These are phyloP conservation scores for Halesus radiatus DNA, from an alignment of 1,140 invertebrate genomes.

Conservation along the genomic window DNA sequence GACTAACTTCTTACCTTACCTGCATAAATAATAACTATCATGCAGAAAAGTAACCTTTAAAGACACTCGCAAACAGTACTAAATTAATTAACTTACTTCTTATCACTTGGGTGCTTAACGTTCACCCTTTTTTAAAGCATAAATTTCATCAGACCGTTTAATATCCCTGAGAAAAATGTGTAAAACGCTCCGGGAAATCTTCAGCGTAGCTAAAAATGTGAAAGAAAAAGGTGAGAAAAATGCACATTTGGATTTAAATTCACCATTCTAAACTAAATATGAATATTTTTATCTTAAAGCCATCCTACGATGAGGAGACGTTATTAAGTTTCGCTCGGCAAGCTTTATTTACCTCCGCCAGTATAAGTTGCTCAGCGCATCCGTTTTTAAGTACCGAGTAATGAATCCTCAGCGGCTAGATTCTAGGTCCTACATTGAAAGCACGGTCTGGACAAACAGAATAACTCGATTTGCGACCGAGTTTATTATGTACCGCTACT, in stretches of 20 bases:
- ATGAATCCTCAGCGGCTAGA: constrained; percentile 1
- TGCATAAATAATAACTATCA: background rate
- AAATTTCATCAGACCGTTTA: background rate
- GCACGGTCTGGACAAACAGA: constrained; percentile 2
- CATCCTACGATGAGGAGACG: constrained; percentile 3
- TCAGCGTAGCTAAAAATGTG: background rate
- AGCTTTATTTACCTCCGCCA: constrained; percentile 8
- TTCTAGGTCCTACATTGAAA: background rate
- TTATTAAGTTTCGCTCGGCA: constrained; percentile 1
- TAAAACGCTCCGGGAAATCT: background rate
- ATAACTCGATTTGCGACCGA: constrained; percentile 4
- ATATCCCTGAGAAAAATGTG: background rate
- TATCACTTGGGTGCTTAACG: background rate
- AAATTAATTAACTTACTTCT: background rate
- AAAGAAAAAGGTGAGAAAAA: background rate
- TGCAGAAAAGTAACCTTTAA: background rate
- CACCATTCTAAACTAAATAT: background rate
- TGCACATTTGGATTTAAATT: background rate
- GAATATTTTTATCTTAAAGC: background rate
- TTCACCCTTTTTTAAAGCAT: constrained; percentile 7
- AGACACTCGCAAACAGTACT: constrained; percentile 1
- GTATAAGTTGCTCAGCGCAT: background rate
- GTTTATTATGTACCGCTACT: constrained; percentile 18
- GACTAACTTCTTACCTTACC: background rate
- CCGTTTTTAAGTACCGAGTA: constrained; percentile 14